Conservation (phyloP, 2,797 vertebrate species). For the Limnodromus scolopaceus region DNA sequence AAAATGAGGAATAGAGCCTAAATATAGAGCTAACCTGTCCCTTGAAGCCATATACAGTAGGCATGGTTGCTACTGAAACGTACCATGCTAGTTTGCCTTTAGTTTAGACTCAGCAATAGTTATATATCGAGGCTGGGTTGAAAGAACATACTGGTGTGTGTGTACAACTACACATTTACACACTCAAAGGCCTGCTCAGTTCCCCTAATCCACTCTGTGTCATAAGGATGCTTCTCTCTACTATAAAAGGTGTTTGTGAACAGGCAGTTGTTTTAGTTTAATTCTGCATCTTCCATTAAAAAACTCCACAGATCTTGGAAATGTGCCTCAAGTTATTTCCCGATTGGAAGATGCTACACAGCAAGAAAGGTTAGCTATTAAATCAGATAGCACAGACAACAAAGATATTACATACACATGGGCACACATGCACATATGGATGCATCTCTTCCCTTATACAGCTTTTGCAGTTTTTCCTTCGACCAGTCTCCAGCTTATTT, state of each 20-base stretch:
- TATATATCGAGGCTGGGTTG: neutral
- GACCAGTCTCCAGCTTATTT: neutral
- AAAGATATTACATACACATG: neutral
- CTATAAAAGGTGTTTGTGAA: neutral
- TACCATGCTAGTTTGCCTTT: neutral
- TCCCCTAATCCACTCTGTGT: neutral
- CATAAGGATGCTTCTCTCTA: neutral
- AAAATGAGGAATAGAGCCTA: conserved; percentile 41
- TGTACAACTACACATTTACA: accelerated
- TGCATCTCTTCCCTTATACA: neutral
- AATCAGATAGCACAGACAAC: neutral
- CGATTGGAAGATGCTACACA: neutral
- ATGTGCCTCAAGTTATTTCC: neutral
- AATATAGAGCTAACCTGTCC: conserved; percentile 10
- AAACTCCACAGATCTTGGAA: neutral
- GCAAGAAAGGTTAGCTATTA: neutral
- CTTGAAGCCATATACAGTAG: neutral
- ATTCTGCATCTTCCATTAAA: neutral
- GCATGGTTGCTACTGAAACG: neutral
- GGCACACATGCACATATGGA: accelerated
- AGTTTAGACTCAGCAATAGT: neutral
- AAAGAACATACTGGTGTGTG: neutral
- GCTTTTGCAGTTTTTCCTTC: neutral
- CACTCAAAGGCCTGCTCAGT: accelerated
- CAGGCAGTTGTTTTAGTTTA: neutral